Base-by-base conservation (phyloP, 2,113 vertebrate species). In the Hippocampus mohnikei region DNA sequence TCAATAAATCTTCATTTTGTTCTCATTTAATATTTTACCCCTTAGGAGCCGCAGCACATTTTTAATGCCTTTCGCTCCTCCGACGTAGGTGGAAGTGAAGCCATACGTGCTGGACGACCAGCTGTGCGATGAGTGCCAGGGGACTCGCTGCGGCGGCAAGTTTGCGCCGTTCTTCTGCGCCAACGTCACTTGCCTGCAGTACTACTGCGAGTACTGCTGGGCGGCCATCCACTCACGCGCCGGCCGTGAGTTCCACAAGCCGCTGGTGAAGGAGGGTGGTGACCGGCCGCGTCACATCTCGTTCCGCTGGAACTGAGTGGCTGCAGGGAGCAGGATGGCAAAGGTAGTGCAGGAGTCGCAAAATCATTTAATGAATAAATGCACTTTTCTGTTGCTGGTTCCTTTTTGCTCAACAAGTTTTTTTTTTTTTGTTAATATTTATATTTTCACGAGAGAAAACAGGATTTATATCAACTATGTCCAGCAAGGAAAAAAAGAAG, bases 161-260 rank as follows among this genome's bases (percentile, higher is more conserved):
- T 99, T 99, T 72, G 97, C 97, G 68, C 97, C 97, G 5, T 99
- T 99, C 92, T 99, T 99, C 95, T 99, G 97, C 92, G 97, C 97
- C 91, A 99, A 99, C 42, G 97, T 99, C 90, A 99, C 97, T 93
- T 99, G 97, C 90, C 95, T 99, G 91, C 97, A 99, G 96, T 99
- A 99, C 94, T 99, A 99, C 94, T 99, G 97, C 93, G 97, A 99
- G 94, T 98, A 99, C 93, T 99, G 97, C 95, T 99, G 97, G 97
- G 97, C 97, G 84, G 96, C 96, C 91, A 99, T 99, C 89, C 97
- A 99, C 85, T 98, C 97, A 8, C 96, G 97, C 0, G 97, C 97
- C 81, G 97, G 97, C 83, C 94, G 97, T 74, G 97, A 98, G 88
- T 98, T 98, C 92, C 97, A 98, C 94, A 99, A 98, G 90, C 97